Evolutionary conservation across 2,797 vertebrate species (phyloP), one percentile per base, ranked within the genome.

Genomic region (Phrynocephalus vlangalii): DNA sequence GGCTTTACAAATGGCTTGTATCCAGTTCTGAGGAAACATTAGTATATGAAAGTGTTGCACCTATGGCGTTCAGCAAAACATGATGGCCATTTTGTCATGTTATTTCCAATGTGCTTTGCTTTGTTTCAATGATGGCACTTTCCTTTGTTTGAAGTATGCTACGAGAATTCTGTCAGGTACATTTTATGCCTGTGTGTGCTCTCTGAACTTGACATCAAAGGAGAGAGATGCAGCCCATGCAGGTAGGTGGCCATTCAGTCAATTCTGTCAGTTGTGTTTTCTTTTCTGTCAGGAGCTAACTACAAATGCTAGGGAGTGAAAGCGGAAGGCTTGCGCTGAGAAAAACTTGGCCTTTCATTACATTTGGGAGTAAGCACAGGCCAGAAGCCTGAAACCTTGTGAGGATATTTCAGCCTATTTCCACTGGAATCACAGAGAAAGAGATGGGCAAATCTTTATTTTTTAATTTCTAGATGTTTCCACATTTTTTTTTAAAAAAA

Each of bases 241-340:
- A 91, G 87, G 90, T 88, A 91, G 87, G 90, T 88, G 68, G 86
- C 24, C 79, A 84, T 86, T 90, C 73, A 24, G 22, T 86, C 38
- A 44, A 82, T n/a, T 18, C 0, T 0, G 26, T 86, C 18, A 50
- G 56, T 86, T 56, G 7, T 81, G 33, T 90, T 92, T 87, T 83
- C 80, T 15, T 77, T 79, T 86, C 30, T 10, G 77, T 38, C 44
- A 90, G 63, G n/a, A 68, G 8, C 87, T 87, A 68, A 22, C 7
- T 66, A 87, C 83, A 84, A 87, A 81, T 84, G 48, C 56, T 44
- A 72, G 72, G 72, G 70, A 87, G 86, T 71, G 63, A 85, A 82
- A 84, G n/a, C 44, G 50, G 79, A 87, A 77, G 72, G 72, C 73
- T 26, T 87, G 18, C 63, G 73, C 83, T 11, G 30, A 85, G 30